Base-by-base conservation (phyloP, 2,113 vertebrate species). In the Coryphaenoides rupestris region DNA sequence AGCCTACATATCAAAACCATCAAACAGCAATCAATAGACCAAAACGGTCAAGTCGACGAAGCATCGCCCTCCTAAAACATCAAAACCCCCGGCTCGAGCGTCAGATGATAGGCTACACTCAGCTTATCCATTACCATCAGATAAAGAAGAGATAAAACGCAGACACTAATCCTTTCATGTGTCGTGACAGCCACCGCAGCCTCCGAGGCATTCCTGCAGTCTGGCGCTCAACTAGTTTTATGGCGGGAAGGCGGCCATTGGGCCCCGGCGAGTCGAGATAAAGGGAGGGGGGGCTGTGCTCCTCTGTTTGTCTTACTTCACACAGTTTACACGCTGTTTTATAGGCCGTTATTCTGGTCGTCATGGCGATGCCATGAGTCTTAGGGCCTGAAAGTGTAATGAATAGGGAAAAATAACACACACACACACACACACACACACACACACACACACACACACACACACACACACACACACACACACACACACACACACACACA, bases 251-350 rank as follows among this genome's bases (percentile, higher is more conserved):
- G 84, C 85, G 82, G 85, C 73, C 82, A 83, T 88, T 84, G 82
- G 84, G 77, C 62, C 78, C 76, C 76, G 81, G 82, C 71, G 73
- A 80, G 76, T 69, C 85, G n/a, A 10, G 33, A 40, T 40, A 40
- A 84, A 49, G 40, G 21, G 33, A 46, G 60, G 52, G 53, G 58
- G 66, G 78, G 77, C 80, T 84, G 82, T 85, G 84, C 84, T 87
- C 83, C 72, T 80, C 84, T 84, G 89, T 90, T 90, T 88, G 87
- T 86, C 86, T 89, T 88, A 89, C 87, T 89, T 88, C 84, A 89
- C 84, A 89, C 87, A 87, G 84, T 89, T 90, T 88, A 90, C 88
- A 87, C 79, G 79, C 84, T 86, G 87, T 88, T 90, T 90, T 90
- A 90, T 90, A 87, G 88, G 79, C 76, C 74, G 81, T 88, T 88